These are phyloP conservation scores for Apogon hyalosoma DNA, from an alignment of 2,797 vertebrate genomes.

Conservation along the genomic window DNA sequence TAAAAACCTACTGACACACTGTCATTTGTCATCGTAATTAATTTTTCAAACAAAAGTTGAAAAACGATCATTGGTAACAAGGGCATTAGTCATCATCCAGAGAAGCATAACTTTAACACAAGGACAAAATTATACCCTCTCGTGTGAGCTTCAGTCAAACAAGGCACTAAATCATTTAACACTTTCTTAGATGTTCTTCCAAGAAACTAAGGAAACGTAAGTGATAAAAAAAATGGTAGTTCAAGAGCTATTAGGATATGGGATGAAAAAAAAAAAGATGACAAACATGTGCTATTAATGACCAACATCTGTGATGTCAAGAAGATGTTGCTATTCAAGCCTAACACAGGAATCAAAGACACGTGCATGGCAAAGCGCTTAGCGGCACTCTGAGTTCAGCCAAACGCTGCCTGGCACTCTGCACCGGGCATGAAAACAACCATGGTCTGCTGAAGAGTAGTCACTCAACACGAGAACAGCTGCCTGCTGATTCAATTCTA, in stretches of 20 bases:
- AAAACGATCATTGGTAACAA: conserved; percentile 41
- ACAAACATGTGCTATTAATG: conserved; percentile 79
- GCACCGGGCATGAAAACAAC: conserved; percentile 61
- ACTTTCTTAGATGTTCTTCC: conserved; percentile 74
- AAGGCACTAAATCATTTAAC: conserved; percentile 71
- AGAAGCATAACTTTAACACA: conserved; percentile 66
- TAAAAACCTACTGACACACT: conserved; percentile 7
- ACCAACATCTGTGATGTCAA: conserved; percentile 69
- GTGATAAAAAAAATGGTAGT: conserved; percentile 73
- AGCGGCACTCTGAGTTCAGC: conserved; percentile 73
- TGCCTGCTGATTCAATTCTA: conserved; percentile 62
- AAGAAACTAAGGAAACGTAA: conserved; percentile 70
- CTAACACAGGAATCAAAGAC: conserved; percentile 64
- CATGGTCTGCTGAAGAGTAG: conserved; percentile 54
- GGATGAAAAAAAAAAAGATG: conserved; percentile 54
- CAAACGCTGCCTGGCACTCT: conserved; percentile 75
- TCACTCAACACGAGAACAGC: conserved; percentile 70
- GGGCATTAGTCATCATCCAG: conserved; percentile 54
- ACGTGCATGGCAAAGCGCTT: conserved; percentile 71
- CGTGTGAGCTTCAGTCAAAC: conserved; percentile 72
- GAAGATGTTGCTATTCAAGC: conserved; percentile 68
- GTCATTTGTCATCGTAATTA: conserved; percentile 49
- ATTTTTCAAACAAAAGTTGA: conserved; percentile 46
- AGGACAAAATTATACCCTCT: conserved; percentile 71
- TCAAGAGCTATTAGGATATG: conserved; percentile 67